Evolutionary conservation across 2,797 vertebrate genomes (phyloP), one percentile per base, ranked within the genome.

Genomic region (Hozukius guyotensis): DNA sequence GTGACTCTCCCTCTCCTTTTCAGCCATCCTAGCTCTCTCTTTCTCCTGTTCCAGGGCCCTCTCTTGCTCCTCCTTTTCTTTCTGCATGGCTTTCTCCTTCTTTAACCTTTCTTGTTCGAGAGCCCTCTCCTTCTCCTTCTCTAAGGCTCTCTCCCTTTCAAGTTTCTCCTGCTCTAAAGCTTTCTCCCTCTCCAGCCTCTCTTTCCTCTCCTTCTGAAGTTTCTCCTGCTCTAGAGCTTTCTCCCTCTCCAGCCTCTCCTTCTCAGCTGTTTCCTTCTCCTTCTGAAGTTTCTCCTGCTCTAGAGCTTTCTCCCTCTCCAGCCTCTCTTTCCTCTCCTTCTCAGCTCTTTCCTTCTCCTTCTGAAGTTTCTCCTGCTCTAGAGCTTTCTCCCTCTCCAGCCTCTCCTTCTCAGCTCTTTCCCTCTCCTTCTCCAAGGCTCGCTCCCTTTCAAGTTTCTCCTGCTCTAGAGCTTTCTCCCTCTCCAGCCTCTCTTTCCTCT

Each of bases 1-100:
- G 73, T 87, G 90, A 88, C 87, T 89, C 68, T 94, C 94, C 59
- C 90, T 88, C 84, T 94, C 92, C 78, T 85, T 92, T 75, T 94
- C 89, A 77, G 84, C 78, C 70, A 90, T 24, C 73, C 83, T 83
- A 83, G 75, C 69, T 74, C 60, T 87, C 79, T 87, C 91, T 65
- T 81, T 91, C 32, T 93, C 89, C 53, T 60, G 61, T 57, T 88
- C 83, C 14, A 78, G 22, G 8, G 75, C 80, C 27, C 46, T 87
- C 57, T 93, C 88, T 63, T 63, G 80, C 61, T 88, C 81, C 76
- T 76, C 59, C 75, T 66, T 87, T 46, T 93, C 88, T 49, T 81
- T 81, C 75, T 92, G 88, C n/a, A 65, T 20, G 55, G 82, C 80
- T 9, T 75, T 86, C 71, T 91, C 89, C 20, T 69, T 92, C 55